Base-by-base conservation (phyloP, 2,113 vertebrate species). In the Heterochromis multidens region DNA sequence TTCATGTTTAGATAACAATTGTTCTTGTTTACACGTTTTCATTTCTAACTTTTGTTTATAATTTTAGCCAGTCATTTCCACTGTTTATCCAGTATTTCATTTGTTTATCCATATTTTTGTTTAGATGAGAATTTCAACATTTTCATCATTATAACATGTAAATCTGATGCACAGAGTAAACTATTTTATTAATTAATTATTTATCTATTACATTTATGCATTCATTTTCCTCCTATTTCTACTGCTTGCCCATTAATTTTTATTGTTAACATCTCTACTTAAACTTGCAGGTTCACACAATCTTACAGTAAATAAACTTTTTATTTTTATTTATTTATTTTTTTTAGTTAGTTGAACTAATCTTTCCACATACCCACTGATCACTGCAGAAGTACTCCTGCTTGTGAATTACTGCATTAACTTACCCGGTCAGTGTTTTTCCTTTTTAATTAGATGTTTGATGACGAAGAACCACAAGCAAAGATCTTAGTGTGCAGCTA, bases 401-500 rank as follows among this genome's bases (percentile, higher is more conserved):
- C 46, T 52, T 74, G 43, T 13, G 27, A 74, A 19, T 74, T 74
- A 52, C 46, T 74, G 19, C 17, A 31, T 31, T n/a, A 59, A 35
- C 79, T 35, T 60, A 85, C 76, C 77, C 14, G 3, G 9, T 56
- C 84, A 35, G 52, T 57, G 54, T 57, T 83, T 67, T 83, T 84
- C 31, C 56, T 52, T 72, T 83, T 70, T 81, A 91, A 88, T 90
- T 67, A 77, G 74, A 92, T 19, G 4, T 78, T 37, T 70, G 77
- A 81, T 81, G 84, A 72, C 3, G 5, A 85, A 7, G 67, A 82
- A 79, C 82, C 85, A 76, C 81, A 81, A 79, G 62, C 59, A 43
- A 29, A 83, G 65, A 23, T 40, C 72, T 61, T 59, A 59, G 72
- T 40, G 61, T 81, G 82, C 12, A 77, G 82, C 82, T 82, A 5